These are phyloP conservation scores for Trichogramma pretiosum DNA, from an alignment of 1,140 invertebrate species.

Conservation along the genomic window DNA sequence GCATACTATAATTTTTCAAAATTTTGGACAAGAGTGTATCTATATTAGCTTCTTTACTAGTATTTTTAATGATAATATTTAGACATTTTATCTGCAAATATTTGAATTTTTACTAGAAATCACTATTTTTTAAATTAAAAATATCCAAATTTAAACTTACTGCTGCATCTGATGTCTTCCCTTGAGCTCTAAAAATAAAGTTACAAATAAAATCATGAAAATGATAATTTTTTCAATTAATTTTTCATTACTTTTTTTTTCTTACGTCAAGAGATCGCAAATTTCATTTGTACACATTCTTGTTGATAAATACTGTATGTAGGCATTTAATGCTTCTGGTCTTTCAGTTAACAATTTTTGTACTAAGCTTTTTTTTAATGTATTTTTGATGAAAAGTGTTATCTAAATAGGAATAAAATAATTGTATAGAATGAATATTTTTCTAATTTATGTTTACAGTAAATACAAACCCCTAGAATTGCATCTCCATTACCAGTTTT, in stretches of 20 bases:
- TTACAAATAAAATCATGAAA: constrained; percentile 16
- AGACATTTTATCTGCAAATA: constrained; percentile 42
- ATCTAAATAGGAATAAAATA: too few relatives aligned
- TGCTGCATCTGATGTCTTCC: constrained; percentile 42
- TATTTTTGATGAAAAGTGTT: constrained; percentile 46
- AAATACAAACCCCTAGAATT: constrained; percentile 41
- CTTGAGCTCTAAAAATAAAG: constrained; percentile 42
- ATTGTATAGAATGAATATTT: too few relatives aligned
- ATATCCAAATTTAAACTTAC: too few relatives aligned
- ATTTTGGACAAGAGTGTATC: constrained; percentile 40
- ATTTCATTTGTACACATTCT: constrained; percentile 44
- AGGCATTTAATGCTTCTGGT: constrained; percentile 43
- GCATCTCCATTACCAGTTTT: constrained; percentile 47
- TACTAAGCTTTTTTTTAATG: constrained; percentile 44
- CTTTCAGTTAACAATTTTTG: constrained; percentile 42
- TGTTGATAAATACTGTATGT: constrained; percentile 46
- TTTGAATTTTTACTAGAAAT: neutral
- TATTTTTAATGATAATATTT: constrained; percentile 39
- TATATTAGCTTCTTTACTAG: constrained; percentile 35
- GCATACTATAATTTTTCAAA: constrained; percentile 35
- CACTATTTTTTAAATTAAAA: neutral
- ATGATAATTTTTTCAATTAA: constrained; percentile 9
- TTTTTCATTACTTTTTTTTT: too few relatives aligned
- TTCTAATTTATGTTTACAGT: too few relatives aligned
- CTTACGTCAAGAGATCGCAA: constrained; percentile 47